These are phyloP conservation scores for Zoroaster sp. DNA, from an alignment of 53 echinoderm and acorn worm species.

Conservation along the genomic window DNA sequence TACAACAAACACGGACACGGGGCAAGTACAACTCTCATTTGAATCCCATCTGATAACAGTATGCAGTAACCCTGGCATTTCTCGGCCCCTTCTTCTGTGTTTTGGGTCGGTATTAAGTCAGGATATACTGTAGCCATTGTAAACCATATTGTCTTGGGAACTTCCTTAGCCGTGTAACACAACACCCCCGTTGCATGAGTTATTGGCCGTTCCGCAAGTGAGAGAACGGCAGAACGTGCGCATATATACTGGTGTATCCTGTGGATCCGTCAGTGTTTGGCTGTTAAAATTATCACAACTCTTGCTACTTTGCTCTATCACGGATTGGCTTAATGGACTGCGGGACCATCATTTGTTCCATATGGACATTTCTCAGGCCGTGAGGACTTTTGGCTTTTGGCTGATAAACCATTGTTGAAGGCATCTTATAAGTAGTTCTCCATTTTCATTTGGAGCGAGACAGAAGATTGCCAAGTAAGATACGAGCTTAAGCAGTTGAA, in stretches of 20 bases:
- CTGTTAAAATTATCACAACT: constrained; percentile 8
- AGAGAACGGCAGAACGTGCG: neutral
- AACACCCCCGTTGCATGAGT: neutral
- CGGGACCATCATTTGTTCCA: neutral
- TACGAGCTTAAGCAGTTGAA: neutral
- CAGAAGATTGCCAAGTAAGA: neutral
- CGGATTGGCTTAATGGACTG: constrained; percentile 10
- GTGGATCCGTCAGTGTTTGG: neutral
- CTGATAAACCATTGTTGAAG: too few relatives aligned
- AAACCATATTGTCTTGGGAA: constrained; percentile 38
- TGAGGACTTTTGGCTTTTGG: neutral
- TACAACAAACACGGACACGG: neutral
- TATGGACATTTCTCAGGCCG: neutral
- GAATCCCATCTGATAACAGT: neutral
- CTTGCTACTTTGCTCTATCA: neutral
- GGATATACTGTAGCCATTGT: neutral
- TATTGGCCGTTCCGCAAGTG: neutral
- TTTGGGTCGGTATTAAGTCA: neutral
- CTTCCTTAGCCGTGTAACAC: constrained; percentile 16
- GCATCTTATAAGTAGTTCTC: neutral
- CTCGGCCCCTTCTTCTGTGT: neutral
- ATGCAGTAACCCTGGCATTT: neutral
- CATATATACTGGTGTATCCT: constrained; percentile 14
- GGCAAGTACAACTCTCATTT: neutral
- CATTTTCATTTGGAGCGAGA: neutral